These are phyloP conservation scores for Abramis brama DNA, from an alignment of 2,113 vertebrate genomes.

Conservation along the genomic window DNA sequence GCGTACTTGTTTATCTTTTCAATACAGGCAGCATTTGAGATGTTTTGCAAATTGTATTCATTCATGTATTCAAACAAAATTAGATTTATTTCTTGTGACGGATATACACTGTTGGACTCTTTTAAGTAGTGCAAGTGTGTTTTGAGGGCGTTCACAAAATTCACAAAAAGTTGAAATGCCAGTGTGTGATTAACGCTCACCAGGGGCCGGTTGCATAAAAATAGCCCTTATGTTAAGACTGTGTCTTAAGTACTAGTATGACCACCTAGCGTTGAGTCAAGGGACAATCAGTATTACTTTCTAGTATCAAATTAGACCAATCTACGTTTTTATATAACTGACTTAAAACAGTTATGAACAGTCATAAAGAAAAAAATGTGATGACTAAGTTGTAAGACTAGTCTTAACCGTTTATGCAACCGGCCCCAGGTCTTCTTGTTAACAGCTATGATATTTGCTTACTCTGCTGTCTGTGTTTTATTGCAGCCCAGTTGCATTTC, in stretches of 20 bases:
- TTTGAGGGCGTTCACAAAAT: background rate
- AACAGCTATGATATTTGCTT: conserved; percentile 23
- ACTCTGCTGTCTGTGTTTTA: conserved; percentile 45
- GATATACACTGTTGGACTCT: background rate
- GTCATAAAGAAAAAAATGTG: no score
- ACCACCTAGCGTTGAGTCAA: no score
- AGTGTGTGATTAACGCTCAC: background rate
- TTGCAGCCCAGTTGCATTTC: conserved; percentile 84
- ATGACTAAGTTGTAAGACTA: no score
- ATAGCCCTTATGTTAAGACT: no score
- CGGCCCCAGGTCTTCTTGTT: background rate
- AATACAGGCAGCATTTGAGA: background rate
- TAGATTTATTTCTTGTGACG: background rate
- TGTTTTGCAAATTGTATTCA: background rate
- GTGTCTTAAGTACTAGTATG: no score
- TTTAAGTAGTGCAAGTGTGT: background rate
- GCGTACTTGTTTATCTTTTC: background rate
- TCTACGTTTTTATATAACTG: no score
- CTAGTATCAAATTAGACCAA: no score
- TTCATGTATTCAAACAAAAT: background rate
- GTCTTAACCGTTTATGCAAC: no score
- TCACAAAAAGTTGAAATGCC: background rate
- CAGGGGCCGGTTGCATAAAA: no score
- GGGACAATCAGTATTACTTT: no score
- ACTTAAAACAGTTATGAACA: no score